Conservation (phyloP, 2,888 invertebrate species). For the Cryptophagus acutangulus region DNA sequence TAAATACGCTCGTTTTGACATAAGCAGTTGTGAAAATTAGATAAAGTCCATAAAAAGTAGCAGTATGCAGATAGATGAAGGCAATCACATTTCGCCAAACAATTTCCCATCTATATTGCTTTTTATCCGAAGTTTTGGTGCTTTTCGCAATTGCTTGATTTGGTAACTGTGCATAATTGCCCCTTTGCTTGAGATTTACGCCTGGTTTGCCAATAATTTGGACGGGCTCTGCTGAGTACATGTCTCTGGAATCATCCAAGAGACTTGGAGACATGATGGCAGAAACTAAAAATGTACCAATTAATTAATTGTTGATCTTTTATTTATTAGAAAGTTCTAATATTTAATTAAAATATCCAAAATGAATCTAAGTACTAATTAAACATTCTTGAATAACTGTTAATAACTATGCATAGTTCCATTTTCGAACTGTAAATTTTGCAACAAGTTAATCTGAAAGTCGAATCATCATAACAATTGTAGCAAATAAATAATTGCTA, state of each 20-base stretch:
- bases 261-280: conserved; percentile 28
- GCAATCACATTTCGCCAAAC: conserved; percentile 77
- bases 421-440: too few species aligned
- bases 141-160: neutral
- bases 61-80: conserved; percentile 65
- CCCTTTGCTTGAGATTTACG: conserved; percentile 9
- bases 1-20: conserved; percentile 51
- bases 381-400: too few species aligned
- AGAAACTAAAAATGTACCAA: neutral
- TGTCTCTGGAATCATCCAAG: neutral
- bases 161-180: conserved; percentile 1
- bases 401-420: too few species aligned
- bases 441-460: too few species aligned
- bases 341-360: too few species aligned
- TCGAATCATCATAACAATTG: too few species aligned
- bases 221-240: conserved; percentile 27
- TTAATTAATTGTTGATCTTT: too few species aligned
- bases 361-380: too few species aligned
- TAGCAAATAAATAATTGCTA: too few species aligned
- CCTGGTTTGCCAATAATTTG: conserved; percentile 31
- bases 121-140: neutral
- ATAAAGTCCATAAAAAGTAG: conserved; percentile 60
- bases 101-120: conserved; percentile 55
- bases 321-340: too few species aligned
- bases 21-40: conserved; percentile 46